Conservation (phyloP, 2,797 vertebrate genomes). For the Tolypeutes matacus region DNA sequence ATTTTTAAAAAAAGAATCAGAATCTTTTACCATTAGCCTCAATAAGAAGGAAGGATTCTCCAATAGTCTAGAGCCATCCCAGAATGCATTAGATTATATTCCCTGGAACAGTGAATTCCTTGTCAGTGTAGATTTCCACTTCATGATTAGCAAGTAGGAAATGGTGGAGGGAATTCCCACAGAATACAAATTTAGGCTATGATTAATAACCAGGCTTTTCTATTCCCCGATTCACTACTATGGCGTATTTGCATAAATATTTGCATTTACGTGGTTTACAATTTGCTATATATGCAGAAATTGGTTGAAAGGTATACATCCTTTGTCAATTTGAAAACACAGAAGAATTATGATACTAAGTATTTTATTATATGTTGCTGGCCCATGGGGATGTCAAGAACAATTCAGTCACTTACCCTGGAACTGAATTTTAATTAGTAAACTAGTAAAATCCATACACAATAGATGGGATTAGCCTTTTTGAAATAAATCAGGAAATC, state of each 20-base stretch:
- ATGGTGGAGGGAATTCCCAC: not conserved
- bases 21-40: not conserved
- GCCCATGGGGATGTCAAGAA: not conserved
- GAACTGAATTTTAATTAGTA: not conserved
- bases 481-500: not conserved
- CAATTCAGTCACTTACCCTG: not conserved
- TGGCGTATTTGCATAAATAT: slow-evolving; percentile 7
- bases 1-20: not conserved
- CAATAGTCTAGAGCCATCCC: not conserved
- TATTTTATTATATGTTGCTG: not conserved
- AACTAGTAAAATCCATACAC: not conserved
- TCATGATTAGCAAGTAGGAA: not conserved
- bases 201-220: not conserved
- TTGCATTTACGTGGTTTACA: not conserved
- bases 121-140: not conserved
- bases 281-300: not conserved
- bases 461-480: not conserved
- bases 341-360: not conserved
- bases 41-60: not conserved
- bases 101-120: not conserved
- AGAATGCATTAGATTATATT: not conserved
- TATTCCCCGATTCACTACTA: not conserved
- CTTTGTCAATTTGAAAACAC: slow-evolving; percentile 1
- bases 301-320: not conserved
- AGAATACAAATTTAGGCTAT: not conserved